Percentiles rank a stretch among this genome's conserved stretches.
Evolutionary conservation across 2,888 invertebrate genomes (phyloP).

Genomic region (Notodonta ziczac): DNA sequence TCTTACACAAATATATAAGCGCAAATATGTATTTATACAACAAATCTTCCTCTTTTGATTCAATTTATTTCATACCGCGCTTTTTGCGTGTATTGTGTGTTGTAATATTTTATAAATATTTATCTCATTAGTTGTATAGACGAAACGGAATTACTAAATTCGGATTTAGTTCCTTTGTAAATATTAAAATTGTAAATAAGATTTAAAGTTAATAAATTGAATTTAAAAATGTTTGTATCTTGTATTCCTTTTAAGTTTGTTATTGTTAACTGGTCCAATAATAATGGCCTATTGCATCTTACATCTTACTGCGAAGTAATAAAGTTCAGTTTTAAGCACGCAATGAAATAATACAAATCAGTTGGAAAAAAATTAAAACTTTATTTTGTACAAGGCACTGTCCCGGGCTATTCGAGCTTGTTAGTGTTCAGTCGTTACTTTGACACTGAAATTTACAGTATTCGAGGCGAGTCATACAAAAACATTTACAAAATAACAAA

Average conservation of each 20-base stretch:
- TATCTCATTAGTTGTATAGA: conserved; percentile 25
- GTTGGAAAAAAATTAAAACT: conserved; percentile 20
- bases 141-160: conserved; percentile 15
- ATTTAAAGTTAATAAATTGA: conserved; percentile 22
- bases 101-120: conserved; percentile 5
- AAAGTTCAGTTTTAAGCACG: no score
- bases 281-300: no score
- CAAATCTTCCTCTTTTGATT: background rate
- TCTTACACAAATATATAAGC: conserved; percentile 8
- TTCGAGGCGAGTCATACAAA: no score
- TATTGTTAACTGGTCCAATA: no score
- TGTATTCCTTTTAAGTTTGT: no score
- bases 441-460: no score
- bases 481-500: no score
- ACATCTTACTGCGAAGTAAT: no score
- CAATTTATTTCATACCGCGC: conserved; percentile 6
- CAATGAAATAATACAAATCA: no score
- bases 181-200: conserved; percentile 30
- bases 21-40: conserved; percentile 12
- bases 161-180: conserved; percentile 26
- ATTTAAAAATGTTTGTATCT: conserved; percentile 5
- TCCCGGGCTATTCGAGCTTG: conserved; percentile 3
- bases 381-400: conserved; percentile 23
- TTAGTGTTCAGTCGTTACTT: no score
- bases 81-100: conserved; percentile 7